Conservation (phyloP, 2,797 vertebrate species). For the Tadarida brasiliensis region DNA sequence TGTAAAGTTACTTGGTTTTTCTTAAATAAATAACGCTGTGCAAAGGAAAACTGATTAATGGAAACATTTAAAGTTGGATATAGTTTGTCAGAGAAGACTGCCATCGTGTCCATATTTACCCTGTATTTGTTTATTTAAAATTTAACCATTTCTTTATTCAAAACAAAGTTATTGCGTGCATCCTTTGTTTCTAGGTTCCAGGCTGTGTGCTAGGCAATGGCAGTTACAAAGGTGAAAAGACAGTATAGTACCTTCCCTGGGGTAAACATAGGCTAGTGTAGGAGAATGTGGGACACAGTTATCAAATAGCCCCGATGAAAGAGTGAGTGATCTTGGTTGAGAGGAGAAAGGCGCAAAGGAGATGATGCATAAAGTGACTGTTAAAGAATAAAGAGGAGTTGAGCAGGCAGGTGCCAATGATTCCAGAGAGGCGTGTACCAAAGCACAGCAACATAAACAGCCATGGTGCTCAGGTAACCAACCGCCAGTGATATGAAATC, state of each 20-base stretch:
- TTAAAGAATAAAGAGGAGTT: not conserved
- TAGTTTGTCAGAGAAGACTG: not conserved
- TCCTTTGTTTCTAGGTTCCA: not conserved
- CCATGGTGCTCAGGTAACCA: no score
- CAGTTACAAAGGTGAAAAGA: not conserved
- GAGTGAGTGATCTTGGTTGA: not conserved
- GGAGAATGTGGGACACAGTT: not conserved
- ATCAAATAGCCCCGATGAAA: not conserved
- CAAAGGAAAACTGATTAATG: conserved; percentile 22
- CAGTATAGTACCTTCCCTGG: not conserved
- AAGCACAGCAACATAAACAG: not conserved
- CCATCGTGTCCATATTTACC: not conserved
- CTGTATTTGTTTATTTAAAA: not conserved
- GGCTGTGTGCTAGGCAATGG: not conserved
- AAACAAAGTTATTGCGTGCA: not conserved
- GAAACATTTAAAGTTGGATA: not conserved
- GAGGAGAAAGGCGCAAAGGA: not conserved
- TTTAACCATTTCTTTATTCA: not conserved
- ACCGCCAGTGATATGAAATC: not conserved
- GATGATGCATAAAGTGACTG: not conserved
- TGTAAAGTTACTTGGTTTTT: not conserved
- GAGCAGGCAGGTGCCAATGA: not conserved
- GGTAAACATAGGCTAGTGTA: not conserved
- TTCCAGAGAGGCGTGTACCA: not conserved
- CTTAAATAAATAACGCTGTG: not conserved